Base-by-base conservation (phyloP, 2,797 vertebrate genomes). In the Bradypodion pumilum region DNA sequence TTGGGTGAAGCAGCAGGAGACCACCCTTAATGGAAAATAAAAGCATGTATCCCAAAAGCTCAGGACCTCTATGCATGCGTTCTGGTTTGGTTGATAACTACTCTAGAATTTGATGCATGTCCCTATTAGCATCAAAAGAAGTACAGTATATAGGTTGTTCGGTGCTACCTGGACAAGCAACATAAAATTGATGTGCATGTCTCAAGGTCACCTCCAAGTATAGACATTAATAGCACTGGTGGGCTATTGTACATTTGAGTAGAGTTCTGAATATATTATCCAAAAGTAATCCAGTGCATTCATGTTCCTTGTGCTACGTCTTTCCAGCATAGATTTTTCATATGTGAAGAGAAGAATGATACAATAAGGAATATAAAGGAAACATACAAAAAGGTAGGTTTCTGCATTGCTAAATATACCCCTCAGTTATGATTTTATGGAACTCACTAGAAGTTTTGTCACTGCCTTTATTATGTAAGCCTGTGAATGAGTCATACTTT, bases 261-360 rank as follows among this genome's bases (percentile, higher is more conserved):
- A 52, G 0, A 0, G 35, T 40, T 0, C 6, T 82, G 46, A 16
- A 85, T 75, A 8, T 19, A 84, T 66, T 37, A n/a, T 21, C 15
- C 4, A 0, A 0, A 78, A 68, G 78, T 74, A 49, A 49, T 15
- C 6, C 1, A 0, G 1, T 80, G 44, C 32, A 29, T 46, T 68
- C 84, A 80, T 88, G 40, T 66, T 46, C 0, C 2, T 82, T 88
- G 63, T 77, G 74, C 7, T 82, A 84, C 49, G n/a, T 75, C 85
- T 87, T 52, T 65, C 68, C 92, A 97, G 96, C 95, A 96, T 82
- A 92, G 79, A 3, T 97, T 96, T 92, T 96, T 99, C 77, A 94
- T 94, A 4, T 99, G 98, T 63, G 95, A 96, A 82, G 95, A 96
- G 84, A 96, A 94, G 65, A 97, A 94, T 37, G 97, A 95, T 83